Evolutionary conservation across 2,888 invertebrate genomes (phyloP).

Genomic region (Strigamia crassipes): DNA sequence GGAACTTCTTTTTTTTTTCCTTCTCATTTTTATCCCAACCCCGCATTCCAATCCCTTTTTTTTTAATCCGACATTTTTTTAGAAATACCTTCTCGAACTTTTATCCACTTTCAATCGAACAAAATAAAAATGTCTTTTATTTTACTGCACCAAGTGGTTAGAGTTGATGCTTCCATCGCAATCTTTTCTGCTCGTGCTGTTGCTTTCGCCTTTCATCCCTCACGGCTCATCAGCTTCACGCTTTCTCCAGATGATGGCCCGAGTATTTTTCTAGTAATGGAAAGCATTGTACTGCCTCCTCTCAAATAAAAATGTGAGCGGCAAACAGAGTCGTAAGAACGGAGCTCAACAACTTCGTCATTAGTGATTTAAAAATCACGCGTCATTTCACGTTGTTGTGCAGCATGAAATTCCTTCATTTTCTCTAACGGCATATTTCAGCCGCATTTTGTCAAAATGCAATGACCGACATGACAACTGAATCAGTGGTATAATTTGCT

Average conservation of each 20-base stretch:
- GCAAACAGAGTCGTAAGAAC: not conserved
- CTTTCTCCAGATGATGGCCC: conserved; percentile 11
- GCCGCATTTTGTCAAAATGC: not conserved
- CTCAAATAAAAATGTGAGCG: not conserved
- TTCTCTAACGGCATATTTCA: not conserved
- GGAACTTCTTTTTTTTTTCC: not conserved
- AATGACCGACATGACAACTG: not conserved
- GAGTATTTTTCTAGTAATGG: conserved; percentile 17
- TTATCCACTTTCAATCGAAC: conserved; percentile 13
- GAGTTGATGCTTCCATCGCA: not conserved
- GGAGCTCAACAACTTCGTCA: not conserved
- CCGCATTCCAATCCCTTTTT: not conserved
- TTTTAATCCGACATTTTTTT: not conserved
- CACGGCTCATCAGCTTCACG: conserved; percentile 12
- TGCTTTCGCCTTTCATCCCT: conserved; percentile 24
- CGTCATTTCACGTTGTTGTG: not conserved
- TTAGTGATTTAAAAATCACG: not conserved
- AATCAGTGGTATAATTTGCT: not conserved
- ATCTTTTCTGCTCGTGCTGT: conserved; percentile 8
- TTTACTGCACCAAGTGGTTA: conserved; percentile 10
- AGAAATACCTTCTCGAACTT: not conserved
- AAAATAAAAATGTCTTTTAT: conserved; percentile 30
- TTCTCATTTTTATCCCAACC: not conserved
- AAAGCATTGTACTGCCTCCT: conserved; percentile 7
- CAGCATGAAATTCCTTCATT: not conserved